phyloP scores from a whole-genome alignment of 2,888 invertebrate genomes.

The Melipona bicolor region DNA sequence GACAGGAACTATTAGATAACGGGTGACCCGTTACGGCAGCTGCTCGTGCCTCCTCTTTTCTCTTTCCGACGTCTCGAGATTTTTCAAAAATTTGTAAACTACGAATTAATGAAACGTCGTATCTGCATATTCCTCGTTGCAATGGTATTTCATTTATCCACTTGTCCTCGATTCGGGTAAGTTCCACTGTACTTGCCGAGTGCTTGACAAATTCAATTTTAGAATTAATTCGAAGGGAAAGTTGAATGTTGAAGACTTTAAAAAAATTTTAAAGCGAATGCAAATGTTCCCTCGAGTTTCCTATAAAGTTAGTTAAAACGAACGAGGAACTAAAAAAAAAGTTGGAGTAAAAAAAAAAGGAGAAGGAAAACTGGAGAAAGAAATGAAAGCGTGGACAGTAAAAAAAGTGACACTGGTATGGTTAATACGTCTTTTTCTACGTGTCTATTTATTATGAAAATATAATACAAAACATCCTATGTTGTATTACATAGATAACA shows the following conservation, averaged over 20 bases:
- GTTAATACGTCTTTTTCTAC: conserved; percentile 84
- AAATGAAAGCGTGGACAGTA: not conserved
- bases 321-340: no score
- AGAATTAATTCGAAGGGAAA: not conserved
- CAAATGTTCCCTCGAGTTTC: not conserved
- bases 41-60: conserved; percentile 1
- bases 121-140: no score
- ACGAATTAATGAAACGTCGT: not conserved
- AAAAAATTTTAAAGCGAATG: not conserved
- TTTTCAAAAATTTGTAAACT: not conserved
- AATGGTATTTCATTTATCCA: no score
- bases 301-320: no score
- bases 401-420: conserved; percentile 71
- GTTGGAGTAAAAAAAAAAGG: no score
- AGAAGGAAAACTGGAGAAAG: not conserved
- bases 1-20: conserved; percentile 60
- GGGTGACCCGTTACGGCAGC: conserved; percentile 40
- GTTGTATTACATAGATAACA: conserved; percentile 85
- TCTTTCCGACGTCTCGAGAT: not conserved
- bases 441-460: conserved; percentile 86
- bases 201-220: no score
- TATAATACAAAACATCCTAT: conserved; percentile 86
- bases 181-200: no score
- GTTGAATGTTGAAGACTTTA: not conserved
- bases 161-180: no score